These are phyloP conservation scores for Cynopterus brachyotis DNA, from an alignment of 2,113 vertebrate species.

Conservation along the genomic window DNA sequence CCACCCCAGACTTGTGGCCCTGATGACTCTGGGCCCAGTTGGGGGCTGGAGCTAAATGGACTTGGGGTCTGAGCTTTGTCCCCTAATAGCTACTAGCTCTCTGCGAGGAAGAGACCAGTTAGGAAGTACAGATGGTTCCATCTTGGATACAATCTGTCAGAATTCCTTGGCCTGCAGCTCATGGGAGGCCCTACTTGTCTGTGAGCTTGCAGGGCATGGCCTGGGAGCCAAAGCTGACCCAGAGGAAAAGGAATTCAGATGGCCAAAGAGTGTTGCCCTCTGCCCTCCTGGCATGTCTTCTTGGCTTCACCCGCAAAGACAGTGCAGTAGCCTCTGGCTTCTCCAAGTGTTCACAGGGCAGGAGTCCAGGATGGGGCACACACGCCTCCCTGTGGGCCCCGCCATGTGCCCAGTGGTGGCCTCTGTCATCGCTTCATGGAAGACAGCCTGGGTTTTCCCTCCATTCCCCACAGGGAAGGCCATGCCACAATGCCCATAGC, in stretches of 20 bases:
- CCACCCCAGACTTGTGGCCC: not conserved
- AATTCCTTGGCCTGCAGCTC: not conserved
- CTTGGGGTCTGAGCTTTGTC: not conserved
- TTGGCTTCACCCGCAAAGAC: not conserved
- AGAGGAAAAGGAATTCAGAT: not conserved
- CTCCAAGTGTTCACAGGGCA: not conserved
- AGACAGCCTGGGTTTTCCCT: accelerated
- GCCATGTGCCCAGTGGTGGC: not conserved
- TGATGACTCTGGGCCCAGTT: not conserved
- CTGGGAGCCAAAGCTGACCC: not conserved
- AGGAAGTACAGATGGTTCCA: not conserved
- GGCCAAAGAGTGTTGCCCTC: not conserved
- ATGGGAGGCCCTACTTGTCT: not conserved
- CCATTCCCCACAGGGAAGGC: not conserved
- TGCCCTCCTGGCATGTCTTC: not conserved
- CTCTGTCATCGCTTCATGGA: not conserved
- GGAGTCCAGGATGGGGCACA: too few relatives aligned
- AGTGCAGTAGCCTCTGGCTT: not conserved
- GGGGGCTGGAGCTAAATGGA: not conserved
- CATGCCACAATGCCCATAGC: accelerated
- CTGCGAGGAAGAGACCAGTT: not conserved
- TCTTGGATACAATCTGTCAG: not conserved
- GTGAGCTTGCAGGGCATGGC: not conserved
- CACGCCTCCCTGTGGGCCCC: accelerated
- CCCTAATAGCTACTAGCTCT: not conserved